A percentile compares a stretch with the other conserved stretches of the same genome.
phyloP scores from a whole-genome alignment of 2,797 vertebrate species.

The Urophycis tenuis region DNA sequence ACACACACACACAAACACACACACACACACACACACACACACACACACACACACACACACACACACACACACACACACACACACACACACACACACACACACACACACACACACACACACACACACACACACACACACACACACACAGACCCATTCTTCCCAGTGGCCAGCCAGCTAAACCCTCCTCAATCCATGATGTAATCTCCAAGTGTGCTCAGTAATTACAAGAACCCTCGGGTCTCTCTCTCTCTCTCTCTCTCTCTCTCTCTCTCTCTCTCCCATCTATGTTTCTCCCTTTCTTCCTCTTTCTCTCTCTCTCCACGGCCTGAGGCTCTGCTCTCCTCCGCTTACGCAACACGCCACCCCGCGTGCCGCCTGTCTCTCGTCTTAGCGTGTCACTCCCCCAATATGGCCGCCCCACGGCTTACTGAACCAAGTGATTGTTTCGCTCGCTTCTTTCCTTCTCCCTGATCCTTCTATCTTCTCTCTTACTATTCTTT shows the following conservation, averaged over 20 bases:
- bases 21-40: constrained; percentile 14
- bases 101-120: neutral
- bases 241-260: neutral
- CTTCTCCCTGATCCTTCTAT: neutral
- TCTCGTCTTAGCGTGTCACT: neutral
- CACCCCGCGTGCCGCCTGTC: constrained; percentile 39
- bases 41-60: constrained; percentile 14
- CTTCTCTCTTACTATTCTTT: neutral
- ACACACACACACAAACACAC: neutral
- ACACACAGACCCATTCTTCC: constrained; percentile 27
- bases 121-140: constrained; percentile 1
- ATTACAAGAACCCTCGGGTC: constrained; percentile 58
- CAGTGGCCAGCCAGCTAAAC: constrained; percentile 47
- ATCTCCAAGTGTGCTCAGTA: constrained; percentile 62
- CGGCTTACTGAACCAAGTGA: neutral
- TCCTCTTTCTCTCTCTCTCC: constrained; percentile 28
- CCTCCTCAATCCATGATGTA: constrained; percentile 62
- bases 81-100: constrained; percentile 9
- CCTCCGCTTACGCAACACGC: constrained; percentile 54
- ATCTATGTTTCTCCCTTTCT: too few species aligned
- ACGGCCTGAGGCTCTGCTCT: constrained; percentile 52
- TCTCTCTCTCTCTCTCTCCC: neutral
- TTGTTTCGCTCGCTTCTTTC: neutral
- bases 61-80: neutral
- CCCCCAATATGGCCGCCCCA: neutral